These are phyloP conservation scores for Sinotaia quadrata DNA, from an alignment of 2,888 invertebrate genomes.

Conservation along the genomic window DNA sequence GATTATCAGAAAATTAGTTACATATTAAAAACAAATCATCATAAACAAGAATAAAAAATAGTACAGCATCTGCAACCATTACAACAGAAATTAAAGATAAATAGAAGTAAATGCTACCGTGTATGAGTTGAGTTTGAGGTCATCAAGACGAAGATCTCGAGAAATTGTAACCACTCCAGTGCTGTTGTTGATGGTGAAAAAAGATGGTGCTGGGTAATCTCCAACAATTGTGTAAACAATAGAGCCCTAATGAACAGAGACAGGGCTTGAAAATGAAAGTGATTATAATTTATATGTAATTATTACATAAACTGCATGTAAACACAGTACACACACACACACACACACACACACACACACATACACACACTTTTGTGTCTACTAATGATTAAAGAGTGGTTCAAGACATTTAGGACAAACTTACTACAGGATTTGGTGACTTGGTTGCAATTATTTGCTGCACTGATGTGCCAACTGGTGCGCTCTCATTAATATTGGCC, in stretches of 20 bases:
- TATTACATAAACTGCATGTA: neutral
- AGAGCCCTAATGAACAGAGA: slow-evolving; percentile 40
- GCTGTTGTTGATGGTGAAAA: slow-evolving; percentile 57
- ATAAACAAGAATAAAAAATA: neutral
- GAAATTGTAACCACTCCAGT: slow-evolving; percentile 53
- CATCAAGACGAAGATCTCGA: slow-evolving; percentile 55
- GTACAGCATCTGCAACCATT: neutral
- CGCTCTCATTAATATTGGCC: slow-evolving; percentile 50
- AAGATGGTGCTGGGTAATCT: slow-evolving; percentile 49
- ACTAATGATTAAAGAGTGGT: neutral
- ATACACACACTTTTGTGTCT: neutral
- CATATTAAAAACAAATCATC: neutral
- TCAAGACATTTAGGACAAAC: slow-evolving; percentile 9
- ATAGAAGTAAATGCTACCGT: too few species aligned
- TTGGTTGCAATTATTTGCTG: slow-evolving; percentile 39
- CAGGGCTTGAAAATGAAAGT: neutral
- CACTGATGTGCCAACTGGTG: slow-evolving; percentile 38
- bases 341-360: slow-evolving; percentile 4
- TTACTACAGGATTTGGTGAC: slow-evolving; percentile 28
- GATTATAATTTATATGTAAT: neutral
- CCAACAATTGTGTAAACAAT: slow-evolving; percentile 52
- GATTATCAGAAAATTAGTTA: neutral
- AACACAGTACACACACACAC: neutral
- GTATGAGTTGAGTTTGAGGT: slow-evolving; percentile 44
- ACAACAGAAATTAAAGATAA: neutral